phyloP scores from a whole-genome alignment of 2,113 vertebrate species.

The Hippocampus zosterae region DNA sequence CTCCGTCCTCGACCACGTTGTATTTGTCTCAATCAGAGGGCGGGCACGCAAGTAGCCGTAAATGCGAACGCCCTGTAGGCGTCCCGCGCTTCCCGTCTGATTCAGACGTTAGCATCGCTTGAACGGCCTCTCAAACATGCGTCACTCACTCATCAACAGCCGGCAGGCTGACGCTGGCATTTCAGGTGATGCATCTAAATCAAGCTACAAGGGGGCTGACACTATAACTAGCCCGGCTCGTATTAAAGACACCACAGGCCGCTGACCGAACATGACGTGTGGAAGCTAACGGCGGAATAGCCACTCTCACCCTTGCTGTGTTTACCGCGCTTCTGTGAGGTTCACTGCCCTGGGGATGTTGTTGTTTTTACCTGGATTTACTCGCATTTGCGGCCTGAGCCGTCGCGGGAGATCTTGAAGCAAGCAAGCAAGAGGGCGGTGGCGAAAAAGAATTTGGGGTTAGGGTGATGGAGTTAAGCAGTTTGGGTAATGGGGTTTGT shows the following conservation, averaged over 20 bases:
- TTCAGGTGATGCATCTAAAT: constrained; percentile 51
- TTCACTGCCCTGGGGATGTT: constrained; percentile 46
- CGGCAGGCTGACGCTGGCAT: constrained; percentile 35
- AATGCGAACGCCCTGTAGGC: constrained; percentile 34
- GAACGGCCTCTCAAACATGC: constrained; percentile 41
- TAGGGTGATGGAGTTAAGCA: too few species aligned
- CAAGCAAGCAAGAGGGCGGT: background rate
- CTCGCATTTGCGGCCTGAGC: constrained; percentile 27
- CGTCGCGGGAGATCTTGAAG: background rate
- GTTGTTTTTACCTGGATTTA: constrained; percentile 47
- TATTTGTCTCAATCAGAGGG: constrained; percentile 1
- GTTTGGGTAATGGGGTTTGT: too few species aligned
- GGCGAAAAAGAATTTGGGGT: too few species aligned
- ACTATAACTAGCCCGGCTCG: constrained; percentile 9
- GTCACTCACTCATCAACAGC: constrained; percentile 53
- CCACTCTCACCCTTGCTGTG: constrained; percentile 6
- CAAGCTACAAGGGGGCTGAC: constrained; percentile 20
- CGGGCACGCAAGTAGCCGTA: background rate
- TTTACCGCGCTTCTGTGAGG: constrained; percentile 30
- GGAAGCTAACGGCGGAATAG: constrained; percentile 6
- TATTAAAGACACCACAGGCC: background rate
- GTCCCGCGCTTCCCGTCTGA: constrained; percentile 21
- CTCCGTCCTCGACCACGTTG: background rate
- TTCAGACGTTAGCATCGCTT: constrained; percentile 44
- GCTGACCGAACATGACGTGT: constrained; percentile 5